Base-by-base conservation (phyloP, 2,113 vertebrate species). In the Petromus typicus region DNA sequence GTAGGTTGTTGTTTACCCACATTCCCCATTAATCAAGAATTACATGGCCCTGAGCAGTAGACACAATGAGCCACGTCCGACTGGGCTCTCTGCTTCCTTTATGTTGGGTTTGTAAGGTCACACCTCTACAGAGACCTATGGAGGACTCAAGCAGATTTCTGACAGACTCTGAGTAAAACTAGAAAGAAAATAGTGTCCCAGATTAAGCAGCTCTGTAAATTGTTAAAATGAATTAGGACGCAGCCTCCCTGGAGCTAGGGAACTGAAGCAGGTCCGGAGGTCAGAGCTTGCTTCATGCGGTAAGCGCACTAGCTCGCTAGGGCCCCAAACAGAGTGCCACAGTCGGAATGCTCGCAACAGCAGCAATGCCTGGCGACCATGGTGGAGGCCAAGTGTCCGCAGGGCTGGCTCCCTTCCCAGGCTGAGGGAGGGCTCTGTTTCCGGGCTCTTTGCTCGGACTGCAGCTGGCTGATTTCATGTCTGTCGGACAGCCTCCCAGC, bases 121-220 rank as follows among this genome's bases (percentile, higher is more conserved):
- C 82, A 45, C 54, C 43, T 37, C 61, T 16, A 16, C 14, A 51
- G 27, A 73, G 54, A 64, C 67, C 37, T 84, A 63, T 30, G 30
- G 1, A 81, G 43, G n/a, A 43, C 43, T 83, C 89, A 94, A 84
- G 48, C 86, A 51, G 43, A 34, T 89, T 90, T 90, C 83, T 54
- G n/a, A 69, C 51, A 94, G 54, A 89, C 51, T 92, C 82, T 51
- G 23, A n/a, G 32, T 86, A 73, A 57, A 86, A 16, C 80, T 80
- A 25, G 73, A 7, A 34, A 69, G 25, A 40, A 92, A 84, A 30
- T n/a, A 86, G 13, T 56, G 4, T 91, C 4, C 54, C 23, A 22
- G 69, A 93, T 91, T 83, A 80, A 86, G 51, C 17, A 90, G 20
- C 5, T 51, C 34, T 51, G 14, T 59, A 64, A 30, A 73, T 93